Conservation (phyloP, 2,797 vertebrate species). For the Knipowitschia caucasica region DNA sequence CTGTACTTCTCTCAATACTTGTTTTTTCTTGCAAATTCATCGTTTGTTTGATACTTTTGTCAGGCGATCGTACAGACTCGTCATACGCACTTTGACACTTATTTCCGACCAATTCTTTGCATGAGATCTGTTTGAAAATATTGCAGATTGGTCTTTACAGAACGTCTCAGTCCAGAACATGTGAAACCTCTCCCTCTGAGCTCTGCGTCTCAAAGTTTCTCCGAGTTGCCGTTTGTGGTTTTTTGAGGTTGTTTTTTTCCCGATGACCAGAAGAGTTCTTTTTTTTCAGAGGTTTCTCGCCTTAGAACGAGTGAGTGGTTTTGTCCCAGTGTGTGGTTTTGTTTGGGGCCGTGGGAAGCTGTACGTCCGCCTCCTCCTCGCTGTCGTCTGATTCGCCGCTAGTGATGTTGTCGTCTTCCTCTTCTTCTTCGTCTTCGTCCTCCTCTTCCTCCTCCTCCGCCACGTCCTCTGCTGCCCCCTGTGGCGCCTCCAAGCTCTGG, state of each 20-base stretch:
- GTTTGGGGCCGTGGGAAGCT: constrained; percentile 74
- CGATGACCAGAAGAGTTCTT: constrained; percentile 18
- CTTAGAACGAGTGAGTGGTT: constrained; percentile 83
- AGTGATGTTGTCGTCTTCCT: constrained; percentile 85
- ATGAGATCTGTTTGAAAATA: neutral
- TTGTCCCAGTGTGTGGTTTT: constrained; percentile 87
- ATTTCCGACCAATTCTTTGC: neutral
- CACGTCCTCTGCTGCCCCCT: constrained; percentile 77
- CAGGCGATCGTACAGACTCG: no score
- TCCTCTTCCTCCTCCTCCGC: constrained; percentile 85
- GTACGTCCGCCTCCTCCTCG: constrained; percentile 80
- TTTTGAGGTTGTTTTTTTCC: constrained; percentile 39
- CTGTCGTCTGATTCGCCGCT: constrained; percentile 89
- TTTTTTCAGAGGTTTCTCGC: constrained; percentile 30
- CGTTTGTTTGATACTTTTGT: no score
- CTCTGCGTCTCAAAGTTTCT: constrained; percentile 32
- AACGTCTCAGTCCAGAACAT: constrained; percentile 42
- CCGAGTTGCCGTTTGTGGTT: constrained; percentile 48
- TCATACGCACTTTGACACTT: no score
- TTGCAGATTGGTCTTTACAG: constrained; percentile 7
- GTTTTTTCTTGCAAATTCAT: no score
- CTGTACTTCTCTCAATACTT: no score
- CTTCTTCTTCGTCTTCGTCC: constrained; percentile 56
- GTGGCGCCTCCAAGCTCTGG: constrained; percentile 83
- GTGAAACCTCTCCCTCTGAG: constrained; percentile 52